Conservation (phyloP, 2,888 invertebrate genomes). For the Rutpela maculata region DNA sequence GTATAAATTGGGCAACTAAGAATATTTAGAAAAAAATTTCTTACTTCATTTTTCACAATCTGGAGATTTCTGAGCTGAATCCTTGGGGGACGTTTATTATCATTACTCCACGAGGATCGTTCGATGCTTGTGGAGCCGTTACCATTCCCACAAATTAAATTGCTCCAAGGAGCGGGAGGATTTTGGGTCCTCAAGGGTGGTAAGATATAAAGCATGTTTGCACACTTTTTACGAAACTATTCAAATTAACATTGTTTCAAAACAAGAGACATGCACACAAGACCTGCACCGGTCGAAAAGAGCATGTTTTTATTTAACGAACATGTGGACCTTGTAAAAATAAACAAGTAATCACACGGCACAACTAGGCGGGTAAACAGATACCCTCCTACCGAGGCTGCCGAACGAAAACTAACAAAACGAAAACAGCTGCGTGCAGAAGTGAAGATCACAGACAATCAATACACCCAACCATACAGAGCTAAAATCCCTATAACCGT, state of each 20-base stretch:
- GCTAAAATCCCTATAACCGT: slow-evolving; percentile 62
- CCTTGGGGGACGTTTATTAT: slow-evolving; percentile 58
- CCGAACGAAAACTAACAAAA: slow-evolving; percentile 56
- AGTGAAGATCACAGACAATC: slow-evolving; percentile 41
- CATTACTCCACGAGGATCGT: slow-evolving; percentile 50
- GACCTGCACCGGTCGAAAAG: not conserved
- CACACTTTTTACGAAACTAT: slow-evolving; percentile 13
- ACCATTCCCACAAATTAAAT: slow-evolving; percentile 70
- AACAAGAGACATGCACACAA: slow-evolving; percentile 30
- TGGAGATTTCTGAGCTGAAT: slow-evolving; percentile 59
- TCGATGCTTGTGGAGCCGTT: slow-evolving; percentile 50
- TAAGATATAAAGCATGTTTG: slow-evolving; percentile 74
- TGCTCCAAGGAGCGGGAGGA: slow-evolving; percentile 75
- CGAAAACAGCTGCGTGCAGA: slow-evolving; percentile 29
- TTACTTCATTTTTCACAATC: slow-evolving; percentile 56
- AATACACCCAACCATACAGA: slow-evolving; percentile 61
- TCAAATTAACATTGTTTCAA: slow-evolving; percentile 30
- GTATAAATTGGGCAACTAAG: not conserved
- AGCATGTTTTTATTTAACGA: slow-evolving; percentile 22
- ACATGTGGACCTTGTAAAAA: slow-evolving; percentile 19
- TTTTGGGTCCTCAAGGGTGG: slow-evolving; percentile 75
- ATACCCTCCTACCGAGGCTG: slow-evolving; percentile 48
- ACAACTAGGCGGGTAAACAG: slow-evolving; percentile 35
- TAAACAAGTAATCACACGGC: slow-evolving; percentile 24
- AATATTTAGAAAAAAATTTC: slow-evolving; percentile 28